Evolutionary conservation across 2,113 vertebrate species (phyloP), one percentile per base, ranked within the genome.

Genomic region (Phalacrocorax carbo): DNA sequence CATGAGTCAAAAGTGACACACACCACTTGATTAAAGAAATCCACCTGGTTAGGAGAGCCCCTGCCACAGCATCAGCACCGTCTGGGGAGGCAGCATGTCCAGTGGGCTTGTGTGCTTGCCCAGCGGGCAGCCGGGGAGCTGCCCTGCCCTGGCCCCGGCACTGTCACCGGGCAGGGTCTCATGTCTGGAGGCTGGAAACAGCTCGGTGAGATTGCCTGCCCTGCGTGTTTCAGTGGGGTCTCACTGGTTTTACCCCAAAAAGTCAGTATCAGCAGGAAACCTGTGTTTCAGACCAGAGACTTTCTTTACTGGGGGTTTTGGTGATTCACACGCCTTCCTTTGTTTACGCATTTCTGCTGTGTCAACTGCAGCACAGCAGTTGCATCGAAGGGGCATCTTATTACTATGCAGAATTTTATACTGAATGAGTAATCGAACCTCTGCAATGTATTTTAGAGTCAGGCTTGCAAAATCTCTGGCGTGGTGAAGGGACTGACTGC

Each of bases 151-250:
- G 48, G 38, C 77, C 23, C 48, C 10, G 2, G 21, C 79, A 15
- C 71, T 7, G 1, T 25, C 40, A 54, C 69, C 0, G 0, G 25
- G 44, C 58, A 61, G 36, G 5, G 13, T 15, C n/a, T 29, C 1
- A 0, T 44, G 34, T 42, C 83, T 48, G 61, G 21, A 54, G 38
- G 30, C 21, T 88, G 92, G 51, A 54, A 48, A 4, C 32, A 61
- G 76, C 72, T 64, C 8, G 3, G 22, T 58, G 78, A 42, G 42
- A 64, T 79, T 4, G 3, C 51, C 68, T 26, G 2, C 38, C 27
- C 40, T 58, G 60, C 0, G 0, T 7, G 15, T 54, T 55, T 68
- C 76, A 1, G 8, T 6, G 29, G 14, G 29, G 3, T 57, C 36
- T 64, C 5, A 0, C 57, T 54, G 34, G 10, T 44, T 61, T 9